These are phyloP conservation scores for Recurvirostra avosetta DNA, from an alignment of 2,113 vertebrate genomes.

Conservation along the genomic window DNA sequence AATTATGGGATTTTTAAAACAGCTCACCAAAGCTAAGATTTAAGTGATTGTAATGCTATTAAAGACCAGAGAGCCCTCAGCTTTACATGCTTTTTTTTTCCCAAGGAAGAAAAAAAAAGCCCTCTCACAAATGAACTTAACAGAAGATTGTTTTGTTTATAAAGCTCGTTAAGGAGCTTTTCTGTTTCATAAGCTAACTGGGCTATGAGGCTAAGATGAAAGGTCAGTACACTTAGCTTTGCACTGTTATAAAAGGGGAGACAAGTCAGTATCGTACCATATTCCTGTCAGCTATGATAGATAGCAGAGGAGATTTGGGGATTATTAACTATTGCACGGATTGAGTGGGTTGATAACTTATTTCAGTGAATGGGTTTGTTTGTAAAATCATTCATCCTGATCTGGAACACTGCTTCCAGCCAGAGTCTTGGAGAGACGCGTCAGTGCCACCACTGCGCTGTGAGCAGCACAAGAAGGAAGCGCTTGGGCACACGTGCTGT, in stretches of 20 bases:
- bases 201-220: constrained; percentile 37
- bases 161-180: constrained; percentile 60
- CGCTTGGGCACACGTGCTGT: accelerated
- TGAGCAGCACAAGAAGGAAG: not conserved
- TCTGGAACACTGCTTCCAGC: not conserved
- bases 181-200: constrained; percentile 64
- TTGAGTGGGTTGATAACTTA: not conserved
- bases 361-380: not conserved
- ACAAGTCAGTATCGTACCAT: not conserved
- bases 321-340: not conserved
- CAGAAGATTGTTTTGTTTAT: constrained; percentile 62
- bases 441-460: not conserved
- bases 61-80: constrained; percentile 35
- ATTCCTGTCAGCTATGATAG: not conserved
- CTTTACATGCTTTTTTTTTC: not conserved
- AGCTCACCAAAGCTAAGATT: constrained; percentile 40
- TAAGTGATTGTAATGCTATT: constrained; percentile 61
- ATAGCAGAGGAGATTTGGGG: not conserved
- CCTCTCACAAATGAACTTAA: constrained; percentile 17
- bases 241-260: not conserved
- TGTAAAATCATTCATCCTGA: not conserved
- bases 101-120: not conserved
- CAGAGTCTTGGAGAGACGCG: not conserved
- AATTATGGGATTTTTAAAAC: constrained; percentile 50
- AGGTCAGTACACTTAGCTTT: constrained; percentile 30